Conservation (phyloP, 1,140 invertebrate species). For the Brachionus calyciflorus region DNA sequence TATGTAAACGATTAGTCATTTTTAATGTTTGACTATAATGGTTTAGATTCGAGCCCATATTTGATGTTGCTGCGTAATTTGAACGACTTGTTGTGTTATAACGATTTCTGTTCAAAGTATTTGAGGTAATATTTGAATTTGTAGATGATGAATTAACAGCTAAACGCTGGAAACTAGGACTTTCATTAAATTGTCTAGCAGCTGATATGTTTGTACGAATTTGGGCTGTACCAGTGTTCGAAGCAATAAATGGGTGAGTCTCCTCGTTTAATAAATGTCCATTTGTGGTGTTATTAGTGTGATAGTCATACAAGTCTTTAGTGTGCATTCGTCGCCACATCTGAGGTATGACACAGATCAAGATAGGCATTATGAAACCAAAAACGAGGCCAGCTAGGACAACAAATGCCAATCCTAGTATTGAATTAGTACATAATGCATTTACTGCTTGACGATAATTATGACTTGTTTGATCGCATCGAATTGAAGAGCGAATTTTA, state of each 20-base stretch:
- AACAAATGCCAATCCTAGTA: neutral
- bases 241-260: slow-evolving; percentile 35
- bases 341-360: slow-evolving; percentile 37
- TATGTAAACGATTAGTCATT: slow-evolving; percentile 37
- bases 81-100: slow-evolving; percentile 13
- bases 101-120: slow-evolving; percentile 10
- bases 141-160: slow-evolving; percentile 15
- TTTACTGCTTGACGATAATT: slow-evolving; percentile 21
- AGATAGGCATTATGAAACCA: slow-evolving; percentile 23
- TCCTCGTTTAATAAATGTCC: slow-evolving; percentile 1
- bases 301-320: slow-evolving; percentile 21
- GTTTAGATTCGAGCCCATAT: neutral
- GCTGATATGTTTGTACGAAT: slow-evolving; percentile 42
- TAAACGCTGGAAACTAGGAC: slow-evolving; percentile 41
- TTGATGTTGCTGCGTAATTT: slow-evolving; percentile 1
- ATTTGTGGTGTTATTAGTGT: neutral
- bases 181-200: slow-evolving; percentile 45
- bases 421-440: slow-evolving; percentile 30
- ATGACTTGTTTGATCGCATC: slow-evolving; percentile 31
- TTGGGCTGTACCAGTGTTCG: neutral
- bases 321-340: slow-evolving; percentile 29
- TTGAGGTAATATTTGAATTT: neutral
- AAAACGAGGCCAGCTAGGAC: slow-evolving; percentile 16
- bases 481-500: neutral
- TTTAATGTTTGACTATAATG: slow-evolving; percentile 20